Percentiles rank a stretch among this genome's conserved stretches.
Evolutionary conservation across 2,797 vertebrate species (phyloP).

Genomic region (Gadopsis bispinosus): DNA sequence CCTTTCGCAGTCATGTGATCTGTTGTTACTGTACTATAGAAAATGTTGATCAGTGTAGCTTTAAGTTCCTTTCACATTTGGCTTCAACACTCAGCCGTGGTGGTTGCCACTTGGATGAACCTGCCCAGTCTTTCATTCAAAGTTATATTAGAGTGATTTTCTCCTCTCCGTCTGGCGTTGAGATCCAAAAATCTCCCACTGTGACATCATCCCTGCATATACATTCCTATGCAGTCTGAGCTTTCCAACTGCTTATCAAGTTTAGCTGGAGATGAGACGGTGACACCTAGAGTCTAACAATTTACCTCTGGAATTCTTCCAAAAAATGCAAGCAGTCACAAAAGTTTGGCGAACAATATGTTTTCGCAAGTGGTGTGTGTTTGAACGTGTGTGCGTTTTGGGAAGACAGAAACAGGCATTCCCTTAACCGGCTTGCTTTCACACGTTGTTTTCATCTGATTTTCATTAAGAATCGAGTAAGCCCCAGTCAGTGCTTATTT

Average conservation of each 20-base stretch:
- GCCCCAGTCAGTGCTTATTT: background rate
- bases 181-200: constrained; percentile 44
- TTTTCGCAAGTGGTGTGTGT: constrained; percentile 10
- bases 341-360: background rate
- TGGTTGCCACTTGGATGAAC: constrained; percentile 66
- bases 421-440: background rate
- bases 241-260: constrained; percentile 36
- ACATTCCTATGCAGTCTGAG: constrained; percentile 12
- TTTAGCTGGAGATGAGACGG: constrained; percentile 21
- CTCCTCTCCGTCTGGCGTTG: constrained; percentile 17
- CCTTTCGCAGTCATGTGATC: constrained; percentile 18
- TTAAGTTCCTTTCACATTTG: constrained; percentile 43
- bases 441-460: constrained; percentile 24
- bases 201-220: constrained; percentile 31
- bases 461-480: constrained; percentile 29
- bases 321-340: background rate
- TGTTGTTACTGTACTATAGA: constrained; percentile 16
- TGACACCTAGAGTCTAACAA: constrained; percentile 15
- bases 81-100: constrained; percentile 14
- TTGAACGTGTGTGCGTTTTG: background rate
- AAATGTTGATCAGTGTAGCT: constrained; percentile 1
- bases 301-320: background rate
- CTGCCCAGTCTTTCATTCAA: constrained; percentile 39
- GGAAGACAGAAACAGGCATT: background rate
- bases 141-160: constrained; percentile 46